Conservation (phyloP, 2,888 invertebrate genomes). For the Entomobrya proxima region DNA sequence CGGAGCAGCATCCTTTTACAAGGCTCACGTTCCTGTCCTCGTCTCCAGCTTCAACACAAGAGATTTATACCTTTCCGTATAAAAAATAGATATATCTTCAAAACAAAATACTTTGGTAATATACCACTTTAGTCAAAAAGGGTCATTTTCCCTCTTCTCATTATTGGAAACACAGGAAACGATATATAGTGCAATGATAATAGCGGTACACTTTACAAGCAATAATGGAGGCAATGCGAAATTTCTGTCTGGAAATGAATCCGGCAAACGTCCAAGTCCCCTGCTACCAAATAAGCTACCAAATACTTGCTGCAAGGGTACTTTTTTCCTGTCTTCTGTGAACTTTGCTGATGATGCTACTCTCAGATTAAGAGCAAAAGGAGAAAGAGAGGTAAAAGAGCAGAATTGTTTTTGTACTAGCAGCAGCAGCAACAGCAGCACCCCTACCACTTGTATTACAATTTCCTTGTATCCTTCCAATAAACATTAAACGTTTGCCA, state of each 20-base stretch:
- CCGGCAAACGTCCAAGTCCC: slow-evolving; percentile 58
- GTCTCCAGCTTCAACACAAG: not conserved
- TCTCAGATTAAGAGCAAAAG: not conserved
- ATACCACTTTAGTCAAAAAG: slow-evolving; percentile 25
- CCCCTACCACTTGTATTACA: not conserved
- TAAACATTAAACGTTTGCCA: slow-evolving; percentile 31
- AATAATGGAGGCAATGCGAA: slow-evolving; percentile 8
- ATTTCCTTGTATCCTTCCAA: not conserved
- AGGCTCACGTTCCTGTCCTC: slow-evolving; percentile 49
- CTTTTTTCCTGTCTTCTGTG: slow-evolving; percentile 5
- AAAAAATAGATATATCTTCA: not conserved
- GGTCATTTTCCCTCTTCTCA: slow-evolving; percentile 15
- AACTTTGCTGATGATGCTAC: slow-evolving; percentile 14
- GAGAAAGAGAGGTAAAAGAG: not conserved
- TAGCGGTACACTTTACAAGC: not conserved
- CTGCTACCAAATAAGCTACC: not conserved
- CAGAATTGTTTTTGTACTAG: not conserved
- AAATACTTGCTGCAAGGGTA: slow-evolving; percentile 27
- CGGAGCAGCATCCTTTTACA: not conserved
- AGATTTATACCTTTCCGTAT: slow-evolving; percentile 25
- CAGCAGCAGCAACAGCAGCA: too few relatives aligned
- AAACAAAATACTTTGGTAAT: not conserved
- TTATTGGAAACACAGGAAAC: slow-evolving; percentile 34
- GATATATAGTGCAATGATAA: not conserved
- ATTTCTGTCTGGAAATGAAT: slow-evolving; percentile 48